A percentile compares a stretch with the other conserved stretches of the same genome.
These are phyloP conservation scores for Morpho helenor DNA, from an alignment of 2,888 invertebrate species.

Conservation along the genomic window DNA sequence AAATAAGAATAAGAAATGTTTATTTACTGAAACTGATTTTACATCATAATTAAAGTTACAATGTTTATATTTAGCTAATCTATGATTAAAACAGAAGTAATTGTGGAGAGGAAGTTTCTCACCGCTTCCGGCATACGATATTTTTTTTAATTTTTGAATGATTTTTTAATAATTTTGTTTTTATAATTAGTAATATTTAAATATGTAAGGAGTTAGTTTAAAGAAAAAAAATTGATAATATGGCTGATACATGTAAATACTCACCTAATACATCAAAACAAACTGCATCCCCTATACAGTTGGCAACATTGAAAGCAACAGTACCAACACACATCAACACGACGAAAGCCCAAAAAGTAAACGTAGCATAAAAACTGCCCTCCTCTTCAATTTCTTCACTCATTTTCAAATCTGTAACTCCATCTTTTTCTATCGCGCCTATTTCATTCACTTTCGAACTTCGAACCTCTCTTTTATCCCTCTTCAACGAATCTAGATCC, in stretches of 20 bases:
- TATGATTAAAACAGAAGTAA: too few species aligned
- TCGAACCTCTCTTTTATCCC: conserved; percentile 31
- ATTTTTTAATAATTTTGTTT: too few species aligned
- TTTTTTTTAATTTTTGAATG: too few species aligned
- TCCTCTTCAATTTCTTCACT: conserved; percentile 14
- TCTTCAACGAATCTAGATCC: conserved; percentile 20
- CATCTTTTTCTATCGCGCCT: conserved; percentile 28
- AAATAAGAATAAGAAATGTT: too few species aligned
- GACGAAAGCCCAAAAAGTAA: conserved; percentile 87
- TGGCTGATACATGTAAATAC: conserved; percentile 27
- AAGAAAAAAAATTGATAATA: too few species aligned
- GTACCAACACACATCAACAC: conserved; percentile 85
- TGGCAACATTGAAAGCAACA: conserved; percentile 90
- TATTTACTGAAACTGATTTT: too few species aligned
- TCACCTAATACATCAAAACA: conserved; percentile 92
- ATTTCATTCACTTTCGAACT: conserved; percentile 19
- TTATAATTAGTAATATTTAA: too few species aligned
- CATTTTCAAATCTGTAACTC: conserved; percentile 21
- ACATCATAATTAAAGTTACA: too few species aligned
- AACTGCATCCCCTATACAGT: conserved; percentile 93
- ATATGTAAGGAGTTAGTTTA: too few species aligned
- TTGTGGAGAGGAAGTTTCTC: too few species aligned
- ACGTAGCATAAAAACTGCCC: conserved; percentile 76
- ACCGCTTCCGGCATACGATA: too few species aligned
- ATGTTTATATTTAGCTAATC: too few species aligned